Evolutionary conservation across 2,888 invertebrate genomes (phyloP), one percentile per base, ranked within the genome.

Genomic region (Drosophila hawaiiensis): DNA sequence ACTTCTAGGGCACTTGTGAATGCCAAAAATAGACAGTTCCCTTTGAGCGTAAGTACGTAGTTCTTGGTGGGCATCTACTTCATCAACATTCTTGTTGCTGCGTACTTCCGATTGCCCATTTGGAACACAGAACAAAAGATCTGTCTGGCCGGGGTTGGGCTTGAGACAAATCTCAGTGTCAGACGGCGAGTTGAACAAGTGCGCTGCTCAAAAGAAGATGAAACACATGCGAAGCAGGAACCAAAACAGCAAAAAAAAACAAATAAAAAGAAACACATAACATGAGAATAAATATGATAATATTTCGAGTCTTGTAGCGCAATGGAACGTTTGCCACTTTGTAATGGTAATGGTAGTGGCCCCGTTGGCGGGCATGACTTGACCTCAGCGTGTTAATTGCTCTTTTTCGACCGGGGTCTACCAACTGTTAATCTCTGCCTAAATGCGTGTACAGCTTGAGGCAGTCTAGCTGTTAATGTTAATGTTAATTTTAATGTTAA

Each of bases 331-430:
- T 69, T 66, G 68, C 55, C 55, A 49, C 63, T 76, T 67, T 80
- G 80, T 81, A 83, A 76, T 81, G 66, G 56, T 76, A 47, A 47
- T 47, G 47, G 80, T 81, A 80, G 73, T 37, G 68, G 60, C 47
- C 47, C 76, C 76, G 79, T 78, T 74, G 83, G 69, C 80, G 69
- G 56, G 66, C 84, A 83, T 80, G 83, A 84, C 69, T 83, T 82
- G 83, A 83, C 83, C 83, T 84, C 82, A 73, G 65, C 56, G 82
- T 77, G 83, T 80, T 84, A 83, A 83, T 83, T 84, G 84, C 80
- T 84, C 59, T 79, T 82, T 79, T 68, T 72, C 79, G 68, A 47
- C 49, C 70, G 68, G 61, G 56, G 29, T 65, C 28, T 50, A 52
- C 59, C 72, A 79, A 73, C 82, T 77, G 75, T 83, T 84, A 82